phyloP scores from a whole-genome alignment of 2,797 vertebrate genomes.

The Scolopax bukidnonensis region DNA sequence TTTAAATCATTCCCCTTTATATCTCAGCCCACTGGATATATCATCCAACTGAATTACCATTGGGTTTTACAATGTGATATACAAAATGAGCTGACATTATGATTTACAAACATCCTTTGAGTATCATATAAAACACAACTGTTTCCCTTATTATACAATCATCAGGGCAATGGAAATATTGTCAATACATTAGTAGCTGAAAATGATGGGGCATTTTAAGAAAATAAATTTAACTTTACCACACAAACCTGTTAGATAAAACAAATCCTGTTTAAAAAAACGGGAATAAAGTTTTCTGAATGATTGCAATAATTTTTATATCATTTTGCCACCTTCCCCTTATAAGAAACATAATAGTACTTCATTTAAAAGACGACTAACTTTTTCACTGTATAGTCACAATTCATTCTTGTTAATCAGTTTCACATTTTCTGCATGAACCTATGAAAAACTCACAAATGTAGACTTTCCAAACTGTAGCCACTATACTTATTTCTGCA shows the following conservation, averaged over 20 bases:
- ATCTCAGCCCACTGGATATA: slow-evolving; percentile 58
- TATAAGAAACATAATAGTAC: background rate
- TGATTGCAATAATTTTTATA: background rate
- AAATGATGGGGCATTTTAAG: slow-evolving; percentile 24
- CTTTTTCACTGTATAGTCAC: slow-evolving; percentile 28
- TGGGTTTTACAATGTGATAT: slow-evolving; percentile 73
- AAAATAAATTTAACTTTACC: slow-evolving; percentile 43
- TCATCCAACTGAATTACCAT: slow-evolving; percentile 68
- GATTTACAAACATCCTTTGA: slow-evolving; percentile 72
- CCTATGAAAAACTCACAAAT: slow-evolving; percentile 42
- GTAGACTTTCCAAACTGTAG: slow-evolving; percentile 29
- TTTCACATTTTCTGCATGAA: slow-evolving; percentile 33
- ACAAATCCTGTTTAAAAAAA: slow-evolving; percentile 9
- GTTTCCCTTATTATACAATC: slow-evolving; percentile 59
- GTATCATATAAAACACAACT: slow-evolving; percentile 73
- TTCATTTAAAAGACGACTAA: slow-evolving; percentile 6
- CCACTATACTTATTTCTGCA: slow-evolving; percentile 24
- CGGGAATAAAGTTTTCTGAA: background rate
- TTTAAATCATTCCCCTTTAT: slow-evolving; percentile 64
- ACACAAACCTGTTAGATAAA: slow-evolving; percentile 19
- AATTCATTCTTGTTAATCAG: background rate
- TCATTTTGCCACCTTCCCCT: background rate
- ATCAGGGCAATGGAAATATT: slow-evolving; percentile 56
- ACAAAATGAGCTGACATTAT: slow-evolving; percentile 67
- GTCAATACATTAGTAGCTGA: slow-evolving; percentile 25